Evolutionary conservation across 2,888 invertebrate species (phyloP).

Genomic region (Erebia aethiops): DNA sequence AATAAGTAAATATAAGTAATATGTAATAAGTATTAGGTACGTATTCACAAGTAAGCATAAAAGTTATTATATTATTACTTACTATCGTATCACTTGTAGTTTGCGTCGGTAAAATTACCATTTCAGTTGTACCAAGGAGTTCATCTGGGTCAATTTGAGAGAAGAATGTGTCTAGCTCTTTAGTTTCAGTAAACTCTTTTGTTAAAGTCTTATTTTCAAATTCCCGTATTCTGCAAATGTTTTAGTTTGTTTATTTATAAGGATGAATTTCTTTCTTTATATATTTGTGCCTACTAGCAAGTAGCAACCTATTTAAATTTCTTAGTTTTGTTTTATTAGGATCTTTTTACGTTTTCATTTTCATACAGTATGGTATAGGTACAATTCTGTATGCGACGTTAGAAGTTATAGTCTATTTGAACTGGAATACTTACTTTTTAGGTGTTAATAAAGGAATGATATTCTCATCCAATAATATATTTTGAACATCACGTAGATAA

Average conservation of each 20-base stretch:
- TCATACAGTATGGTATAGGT: no score
- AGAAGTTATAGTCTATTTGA: background rate
- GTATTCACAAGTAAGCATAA: no score
- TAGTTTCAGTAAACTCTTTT: constrained; percentile 40
- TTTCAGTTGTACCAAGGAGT: constrained; percentile 55
- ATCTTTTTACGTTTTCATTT: no score
- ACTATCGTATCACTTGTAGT: constrained; percentile 33
- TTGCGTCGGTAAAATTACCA: constrained; percentile 55
- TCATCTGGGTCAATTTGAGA: constrained; percentile 57
- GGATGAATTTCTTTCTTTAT: no score
- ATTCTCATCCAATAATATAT: constrained; percentile 37
- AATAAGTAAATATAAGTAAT: no score
- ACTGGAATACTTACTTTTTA: constrained; percentile 40
- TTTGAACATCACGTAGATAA: constrained; percentile 39
- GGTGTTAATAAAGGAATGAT: constrained; percentile 40
- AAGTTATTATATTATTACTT: background rate
- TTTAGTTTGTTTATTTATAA: constrained; percentile 7
- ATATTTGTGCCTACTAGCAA: no score
- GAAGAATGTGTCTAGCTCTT: constrained; percentile 53
- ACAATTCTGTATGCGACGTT: no score
- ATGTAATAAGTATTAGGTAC: no score
- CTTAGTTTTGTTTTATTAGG: no score
- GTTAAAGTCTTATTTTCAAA: constrained; percentile 39
- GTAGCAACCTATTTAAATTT: no score
- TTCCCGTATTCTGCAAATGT: constrained; percentile 41